A percentile compares a stretch with the other conserved stretches of the same genome.
Evolutionary conservation across 2,113 vertebrate species (phyloP).

Genomic region (Pipra filicauda): DNA sequence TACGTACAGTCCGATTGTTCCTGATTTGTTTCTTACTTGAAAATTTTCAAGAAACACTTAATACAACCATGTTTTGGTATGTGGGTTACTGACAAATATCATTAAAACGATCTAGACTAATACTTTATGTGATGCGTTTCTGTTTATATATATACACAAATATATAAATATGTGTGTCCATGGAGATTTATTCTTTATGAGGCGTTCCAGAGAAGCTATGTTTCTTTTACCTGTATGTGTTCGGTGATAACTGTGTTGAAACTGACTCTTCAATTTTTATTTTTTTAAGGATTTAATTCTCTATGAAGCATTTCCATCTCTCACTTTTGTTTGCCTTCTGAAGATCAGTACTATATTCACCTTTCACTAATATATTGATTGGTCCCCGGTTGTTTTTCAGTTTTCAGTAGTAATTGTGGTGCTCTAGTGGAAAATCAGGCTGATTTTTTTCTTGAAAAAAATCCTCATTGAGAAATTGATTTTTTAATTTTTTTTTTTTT

Average conservation of each 20-base stretch:
- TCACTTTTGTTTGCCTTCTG: background rate
- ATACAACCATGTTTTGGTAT: background rate
- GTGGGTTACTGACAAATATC: background rate
- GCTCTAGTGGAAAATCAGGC: background rate
- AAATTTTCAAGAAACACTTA: background rate
- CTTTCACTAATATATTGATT: background rate
- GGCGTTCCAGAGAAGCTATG: background rate
- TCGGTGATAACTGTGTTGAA: background rate
- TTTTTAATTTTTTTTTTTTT: background rate
- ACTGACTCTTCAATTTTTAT: background rate
- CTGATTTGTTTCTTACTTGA: background rate
- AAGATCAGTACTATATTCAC: background rate
- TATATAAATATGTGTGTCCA: background rate
- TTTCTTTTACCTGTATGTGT: background rate
- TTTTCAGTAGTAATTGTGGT: background rate
- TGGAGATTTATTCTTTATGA: background rate
- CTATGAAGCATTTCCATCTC: background rate
- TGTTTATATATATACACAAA: background rate
- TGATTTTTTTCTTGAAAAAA: background rate
- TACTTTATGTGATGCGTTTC: background rate
- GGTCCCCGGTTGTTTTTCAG: background rate
- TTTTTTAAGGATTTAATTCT: background rate
- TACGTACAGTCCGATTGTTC: background rate
- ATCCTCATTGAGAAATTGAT: background rate
- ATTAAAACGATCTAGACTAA: background rate